Evolutionary conservation across 1,140 invertebrate genomes (phyloP), one percentile per base, ranked within the genome.

Genomic region (Ceratina japonica): DNA sequence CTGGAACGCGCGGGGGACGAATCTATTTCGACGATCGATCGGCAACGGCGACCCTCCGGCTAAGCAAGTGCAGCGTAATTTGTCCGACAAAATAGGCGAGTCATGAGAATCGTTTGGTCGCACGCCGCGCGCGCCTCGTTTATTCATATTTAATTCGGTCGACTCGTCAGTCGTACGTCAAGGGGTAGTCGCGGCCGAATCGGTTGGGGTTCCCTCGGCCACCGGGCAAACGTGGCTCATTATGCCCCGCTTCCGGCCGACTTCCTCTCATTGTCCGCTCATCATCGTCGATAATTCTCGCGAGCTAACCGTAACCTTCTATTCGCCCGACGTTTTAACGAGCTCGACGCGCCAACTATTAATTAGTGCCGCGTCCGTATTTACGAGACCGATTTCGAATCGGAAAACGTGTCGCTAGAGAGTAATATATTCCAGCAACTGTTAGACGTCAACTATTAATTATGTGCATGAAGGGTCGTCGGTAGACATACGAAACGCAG

Each of bases 251-350:
- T 85, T 82, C 75, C 79, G 79, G 70, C 20, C 61, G 69, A 68
- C 68, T 77, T 72, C 49, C 20, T 52, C 80, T 61, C 62, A 72
- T 81, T 79, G 75, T 79, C 63, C 65, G 66, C 78, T 82, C 84
- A 84, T 87, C 82, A 86, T 88, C 73, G 82, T 81, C 66, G 79
- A 87, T 86, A 88, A 87, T 87, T 87, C 77, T 71, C 52, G 37
- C 72, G 62, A 79, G 71, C 59, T 20, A 44, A 20, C 27, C 27
- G 15, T 49, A 52, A 76, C n/a, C 15, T 76, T 10, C 20, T 58
- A 13, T n/a, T 54, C 31, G 22, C 24, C 15, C 54, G 76, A 73
- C 52, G 31, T 79, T 79, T 79, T 79, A 72, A 79, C 49, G 61
- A 73, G 24, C 51, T 51, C 58, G 66, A 44, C 74, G 18, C 65